phyloP scores from a whole-genome alignment of 2,888 invertebrate species.

The Barypeithes pellucidus region DNA sequence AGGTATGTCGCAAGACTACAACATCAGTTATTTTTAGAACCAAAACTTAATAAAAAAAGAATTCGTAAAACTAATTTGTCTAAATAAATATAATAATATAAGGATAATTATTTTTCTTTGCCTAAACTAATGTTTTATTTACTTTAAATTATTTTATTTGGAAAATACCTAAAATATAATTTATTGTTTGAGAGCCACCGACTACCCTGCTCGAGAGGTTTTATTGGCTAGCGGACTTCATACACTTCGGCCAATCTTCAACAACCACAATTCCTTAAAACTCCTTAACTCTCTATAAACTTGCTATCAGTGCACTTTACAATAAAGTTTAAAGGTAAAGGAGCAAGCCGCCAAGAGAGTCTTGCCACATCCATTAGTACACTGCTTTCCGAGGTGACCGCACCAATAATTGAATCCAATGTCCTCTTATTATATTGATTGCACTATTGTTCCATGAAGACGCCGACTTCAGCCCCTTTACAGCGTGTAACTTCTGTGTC shows the following conservation, averaged over 20 bases:
- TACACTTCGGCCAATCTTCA: neutral
- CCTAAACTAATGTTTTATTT: no score
- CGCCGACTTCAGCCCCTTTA: constrained; percentile 59
- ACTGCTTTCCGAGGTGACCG: constrained; percentile 58
- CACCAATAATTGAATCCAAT: constrained; percentile 65
- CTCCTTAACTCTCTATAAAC: constrained; percentile 8
- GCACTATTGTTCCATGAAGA: constrained; percentile 68
- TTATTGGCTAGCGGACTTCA: no score
- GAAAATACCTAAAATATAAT: no score
- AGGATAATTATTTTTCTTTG: no score
- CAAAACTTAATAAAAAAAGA: no score
- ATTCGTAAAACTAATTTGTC: no score
- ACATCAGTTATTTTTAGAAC: no score
- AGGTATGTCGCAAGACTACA: no score
- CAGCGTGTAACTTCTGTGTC: constrained; percentile 40
- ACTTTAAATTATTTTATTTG: no score
- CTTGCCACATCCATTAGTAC: constrained; percentile 56
- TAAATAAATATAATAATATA: no score
- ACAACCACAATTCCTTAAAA: constrained; percentile 19
- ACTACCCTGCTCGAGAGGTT: no score
- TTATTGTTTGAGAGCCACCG: no score
- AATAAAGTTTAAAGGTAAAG: constrained; percentile 52
- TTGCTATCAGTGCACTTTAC: constrained; percentile 45
- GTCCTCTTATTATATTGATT: constrained; percentile 73
- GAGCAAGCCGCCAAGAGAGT: constrained; percentile 40